Percentiles rank a stretch among this genome's conserved stretches.
Evolutionary conservation across 2,113 vertebrate genomes (phyloP).

Genomic region (Protobothrops mucrosquamatus): DNA sequence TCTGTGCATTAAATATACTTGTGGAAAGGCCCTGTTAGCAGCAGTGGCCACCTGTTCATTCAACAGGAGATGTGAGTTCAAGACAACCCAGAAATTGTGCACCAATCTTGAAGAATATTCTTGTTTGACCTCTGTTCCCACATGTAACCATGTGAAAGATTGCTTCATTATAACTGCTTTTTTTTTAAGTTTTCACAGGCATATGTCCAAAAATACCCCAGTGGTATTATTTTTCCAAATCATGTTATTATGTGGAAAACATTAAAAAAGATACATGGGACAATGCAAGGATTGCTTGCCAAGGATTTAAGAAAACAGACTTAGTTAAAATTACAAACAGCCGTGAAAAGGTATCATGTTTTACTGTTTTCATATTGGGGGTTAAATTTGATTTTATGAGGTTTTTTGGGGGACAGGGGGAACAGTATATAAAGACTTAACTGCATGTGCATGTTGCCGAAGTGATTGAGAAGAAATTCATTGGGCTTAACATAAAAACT

Average conservation of each 20-base stretch:
- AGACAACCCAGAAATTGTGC: background rate
- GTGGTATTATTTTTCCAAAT: conserved; percentile 23
- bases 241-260: conserved; percentile 32
- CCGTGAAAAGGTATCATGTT: conserved; percentile 26
- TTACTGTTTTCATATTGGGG: background rate
- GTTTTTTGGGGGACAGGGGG: background rate
- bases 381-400: background rate
- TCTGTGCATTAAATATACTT: background rate
- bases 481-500: background rate
- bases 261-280: conserved; percentile 10
- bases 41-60: background rate
- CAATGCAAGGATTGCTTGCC: conserved; percentile 18
- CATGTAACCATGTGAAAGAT: background rate
- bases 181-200: conserved; percentile 1
- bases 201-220: conserved; percentile 5
- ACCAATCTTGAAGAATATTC: background rate
- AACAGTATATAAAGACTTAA: background rate
- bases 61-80: background rate
- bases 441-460: background rate
- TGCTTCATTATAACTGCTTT: background rate
- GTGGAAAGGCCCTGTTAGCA: background rate
- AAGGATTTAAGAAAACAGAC: conserved; percentile 22
- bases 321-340: conserved; percentile 31
- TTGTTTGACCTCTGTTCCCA: background rate
- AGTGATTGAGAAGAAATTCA: background rate